These are phyloP conservation scores for Chalcosyrphus nemorum DNA, from an alignment of 2,888 invertebrate species.

Conservation along the genomic window DNA sequence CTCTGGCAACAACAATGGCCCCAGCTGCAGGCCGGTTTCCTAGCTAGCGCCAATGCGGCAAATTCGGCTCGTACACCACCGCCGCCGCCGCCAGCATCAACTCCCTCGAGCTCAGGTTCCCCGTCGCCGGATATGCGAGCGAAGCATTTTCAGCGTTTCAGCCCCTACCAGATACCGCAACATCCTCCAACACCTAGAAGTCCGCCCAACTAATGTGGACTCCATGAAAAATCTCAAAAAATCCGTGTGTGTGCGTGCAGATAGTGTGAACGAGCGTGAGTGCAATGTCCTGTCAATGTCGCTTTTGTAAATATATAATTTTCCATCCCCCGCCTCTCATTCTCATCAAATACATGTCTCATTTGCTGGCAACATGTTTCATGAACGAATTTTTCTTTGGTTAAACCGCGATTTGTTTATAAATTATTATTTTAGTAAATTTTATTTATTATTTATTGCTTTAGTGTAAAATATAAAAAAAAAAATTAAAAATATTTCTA, in stretches of 20 bases:
- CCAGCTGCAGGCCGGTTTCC: conserved; percentile 81
- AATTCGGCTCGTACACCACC: conserved; percentile 76
- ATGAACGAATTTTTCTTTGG: conserved; percentile 66
- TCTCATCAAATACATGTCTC: background rate
- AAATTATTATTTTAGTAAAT: conserved; percentile 52
- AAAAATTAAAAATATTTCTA: conserved; percentile 21
- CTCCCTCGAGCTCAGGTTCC: conserved; percentile 81
- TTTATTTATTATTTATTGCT: conserved; percentile 72
- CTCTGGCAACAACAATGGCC: conserved; percentile 83
- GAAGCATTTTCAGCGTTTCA: conserved; percentile 80
- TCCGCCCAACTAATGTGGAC: conserved; percentile 77
- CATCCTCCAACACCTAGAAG: conserved; percentile 78
- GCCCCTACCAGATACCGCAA: conserved; percentile 79
- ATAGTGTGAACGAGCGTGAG: conserved; percentile 32
- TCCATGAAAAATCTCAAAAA: background rate
- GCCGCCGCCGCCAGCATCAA: conserved; percentile 78
- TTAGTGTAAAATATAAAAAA: conserved; percentile 58
- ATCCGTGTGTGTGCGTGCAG: background rate
- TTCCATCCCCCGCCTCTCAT: background rate
- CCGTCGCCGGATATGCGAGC: conserved; percentile 81
- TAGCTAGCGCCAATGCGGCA: conserved; percentile 79
- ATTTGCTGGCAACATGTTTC: conserved; percentile 49
- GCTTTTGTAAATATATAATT: conserved; percentile 59
- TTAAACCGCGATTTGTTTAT: conserved; percentile 62
- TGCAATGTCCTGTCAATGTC: conserved; percentile 45